A percentile compares a stretch with the other conserved stretches of the same genome.
Conservation (phyloP, 2,888 invertebrate species). For the Teleiodes luculella region DNA sequence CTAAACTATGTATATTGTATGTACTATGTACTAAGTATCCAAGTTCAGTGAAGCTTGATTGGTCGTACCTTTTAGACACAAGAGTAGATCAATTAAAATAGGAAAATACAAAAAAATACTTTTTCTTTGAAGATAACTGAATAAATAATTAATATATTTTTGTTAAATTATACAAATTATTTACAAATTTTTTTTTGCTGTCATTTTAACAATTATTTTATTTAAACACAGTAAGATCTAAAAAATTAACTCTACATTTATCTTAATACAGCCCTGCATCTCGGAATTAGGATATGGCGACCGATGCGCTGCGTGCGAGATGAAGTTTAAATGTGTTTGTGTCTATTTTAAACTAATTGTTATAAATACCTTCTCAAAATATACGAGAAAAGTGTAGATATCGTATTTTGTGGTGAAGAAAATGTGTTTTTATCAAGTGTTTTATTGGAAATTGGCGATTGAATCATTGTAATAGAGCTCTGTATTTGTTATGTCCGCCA, state of each 20-base stretch:
- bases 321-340: conserved; percentile 58
- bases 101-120: too few species aligned
- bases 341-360: conserved; percentile 42
- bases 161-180: too few species aligned
- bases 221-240: too few species aligned
- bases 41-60: too few species aligned
- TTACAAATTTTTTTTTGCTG: too few species aligned
- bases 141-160: too few species aligned
- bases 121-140: too few species aligned
- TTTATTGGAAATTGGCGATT: conserved; percentile 37
- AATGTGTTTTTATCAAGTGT: conserved; percentile 30
- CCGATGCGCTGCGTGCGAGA: conserved; percentile 65
- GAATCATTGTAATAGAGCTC: conserved; percentile 41
- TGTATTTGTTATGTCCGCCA: conserved; percentile 59
- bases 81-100: too few species aligned
- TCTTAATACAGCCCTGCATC: conserved; percentile 54
- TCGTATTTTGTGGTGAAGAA: conserved; percentile 25
- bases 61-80: too few species aligned
- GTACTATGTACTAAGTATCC: too few species aligned
- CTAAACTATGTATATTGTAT: too few species aligned
- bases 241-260: not conserved
- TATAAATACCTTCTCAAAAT: conserved; percentile 21
- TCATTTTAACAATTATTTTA: too few species aligned
- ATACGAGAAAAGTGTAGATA: conserved; percentile 29
- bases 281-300: conserved; percentile 71